A percentile compares a stretch with the other conserved stretches of the same genome.
Evolutionary conservation across 2,888 invertebrate genomes (phyloP).

Genomic region (Thereva nobilitata): DNA sequence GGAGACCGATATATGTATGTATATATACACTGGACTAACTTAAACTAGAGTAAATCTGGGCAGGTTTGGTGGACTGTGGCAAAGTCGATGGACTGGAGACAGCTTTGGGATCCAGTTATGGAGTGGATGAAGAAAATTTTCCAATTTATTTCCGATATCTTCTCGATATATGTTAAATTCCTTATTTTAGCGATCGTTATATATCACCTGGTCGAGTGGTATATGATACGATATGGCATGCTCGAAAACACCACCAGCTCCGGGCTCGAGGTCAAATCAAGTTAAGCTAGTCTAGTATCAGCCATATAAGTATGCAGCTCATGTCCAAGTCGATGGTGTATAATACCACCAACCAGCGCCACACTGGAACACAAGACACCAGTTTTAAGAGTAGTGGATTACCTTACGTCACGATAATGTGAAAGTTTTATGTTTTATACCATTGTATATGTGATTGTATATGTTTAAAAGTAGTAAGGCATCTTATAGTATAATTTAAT

Average conservation of each 20-base stretch:
- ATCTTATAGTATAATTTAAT: too few species aligned
- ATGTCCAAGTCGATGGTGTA: too few species aligned
- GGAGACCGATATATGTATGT: too few species aligned
- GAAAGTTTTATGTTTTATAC: slow-evolving; percentile 22
- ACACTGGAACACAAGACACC: too few species aligned
- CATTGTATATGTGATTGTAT: neutral
- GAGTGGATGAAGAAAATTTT: slow-evolving; percentile 20
- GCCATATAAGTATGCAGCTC: too few species aligned
- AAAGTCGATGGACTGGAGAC: too few species aligned
- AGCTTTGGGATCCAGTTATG: neutral
- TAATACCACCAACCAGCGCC: too few species aligned
- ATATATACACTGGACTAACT: too few species aligned
- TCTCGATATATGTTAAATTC: slow-evolving; percentile 53
- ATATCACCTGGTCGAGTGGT: slow-evolving; percentile 53
- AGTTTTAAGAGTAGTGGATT: slow-evolving; percentile 1
- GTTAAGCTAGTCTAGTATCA: neutral
- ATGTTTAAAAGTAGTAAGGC: neutral
- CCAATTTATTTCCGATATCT: slow-evolving; percentile 47
- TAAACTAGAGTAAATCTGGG: too few species aligned
- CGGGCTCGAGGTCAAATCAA: slow-evolving; percentile 8
- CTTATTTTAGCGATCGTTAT: slow-evolving; percentile 50
- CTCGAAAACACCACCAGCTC: neutral
- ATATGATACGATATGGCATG: slow-evolving; percentile 48
- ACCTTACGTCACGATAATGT: slow-evolving; percentile 30
- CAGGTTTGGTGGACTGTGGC: too few species aligned